Conservation (phyloP, 2,797 vertebrate species). For the Fratercula arctica region DNA sequence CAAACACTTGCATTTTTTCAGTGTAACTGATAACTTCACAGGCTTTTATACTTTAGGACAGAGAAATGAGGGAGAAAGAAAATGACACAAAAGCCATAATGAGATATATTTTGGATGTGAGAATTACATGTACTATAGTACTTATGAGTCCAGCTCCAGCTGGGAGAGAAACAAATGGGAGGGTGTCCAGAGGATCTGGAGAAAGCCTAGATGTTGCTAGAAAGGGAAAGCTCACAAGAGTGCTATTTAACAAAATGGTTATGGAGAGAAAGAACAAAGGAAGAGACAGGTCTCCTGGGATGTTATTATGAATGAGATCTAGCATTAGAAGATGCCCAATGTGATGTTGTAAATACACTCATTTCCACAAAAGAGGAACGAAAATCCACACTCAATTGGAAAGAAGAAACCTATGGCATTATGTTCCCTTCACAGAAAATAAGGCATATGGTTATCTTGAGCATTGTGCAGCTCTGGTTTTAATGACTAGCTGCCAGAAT, state of each 20-base stretch:
- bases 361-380: neutral
- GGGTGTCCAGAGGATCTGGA: neutral
- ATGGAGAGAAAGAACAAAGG: neutral
- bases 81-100: neutral
- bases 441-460: conserved; percentile 46
- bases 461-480: neutral
- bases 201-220: neutral
- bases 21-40: neutral
- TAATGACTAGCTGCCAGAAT: neutral
- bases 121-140: neutral
- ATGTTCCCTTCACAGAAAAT: conserved; percentile 20
- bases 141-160: neutral
- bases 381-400: neutral
- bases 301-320: neutral
- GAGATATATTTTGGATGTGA: neutral
- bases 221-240: neutral
- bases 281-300: neutral
- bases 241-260: conserved; percentile 19
- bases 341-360: neutral
- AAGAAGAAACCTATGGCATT: neutral
- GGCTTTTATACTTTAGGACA: neutral
- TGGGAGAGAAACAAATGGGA: conserved; percentile 14
- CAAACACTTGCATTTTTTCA: neutral
- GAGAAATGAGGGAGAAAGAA: neutral
- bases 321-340: neutral